Percentiles rank a stretch among this genome's conserved stretches.
These are phyloP conservation scores for Tachyglossus aculeatus DNA, from an alignment of 2,797 vertebrate genomes.

Conservation along the genomic window DNA sequence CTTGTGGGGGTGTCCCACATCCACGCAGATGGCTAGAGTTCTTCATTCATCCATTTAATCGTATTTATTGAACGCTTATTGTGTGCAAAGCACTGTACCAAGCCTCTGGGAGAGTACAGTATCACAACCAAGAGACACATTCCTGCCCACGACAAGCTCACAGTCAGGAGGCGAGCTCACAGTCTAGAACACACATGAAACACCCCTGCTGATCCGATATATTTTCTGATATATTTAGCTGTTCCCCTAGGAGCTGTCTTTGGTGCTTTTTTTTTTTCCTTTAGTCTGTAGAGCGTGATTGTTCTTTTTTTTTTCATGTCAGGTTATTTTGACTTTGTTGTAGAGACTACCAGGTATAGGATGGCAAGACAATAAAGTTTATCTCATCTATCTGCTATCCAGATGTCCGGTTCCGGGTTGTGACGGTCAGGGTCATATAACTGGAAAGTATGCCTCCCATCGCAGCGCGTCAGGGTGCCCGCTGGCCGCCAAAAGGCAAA, in stretches of 20 bases:
- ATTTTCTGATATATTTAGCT: background rate
- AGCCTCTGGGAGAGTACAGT: too few relatives aligned
- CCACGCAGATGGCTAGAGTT: too few relatives aligned
- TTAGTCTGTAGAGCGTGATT: background rate
- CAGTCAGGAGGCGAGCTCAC: too few relatives aligned
- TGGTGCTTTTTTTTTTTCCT: background rate
- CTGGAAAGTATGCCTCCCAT: slow-evolving; percentile 96
- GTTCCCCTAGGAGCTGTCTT: background rate
- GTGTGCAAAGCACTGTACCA: too few relatives aligned
- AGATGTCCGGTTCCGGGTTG: slow-evolving; percentile 98
- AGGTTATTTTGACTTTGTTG: slow-evolving; percentile 35
- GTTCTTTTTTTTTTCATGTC: slow-evolving; percentile 34
- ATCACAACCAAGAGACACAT: too few relatives aligned
- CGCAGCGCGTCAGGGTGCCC: slow-evolving; percentile 97
- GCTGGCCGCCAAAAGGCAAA: slow-evolving; percentile 95
- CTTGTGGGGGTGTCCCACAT: too few relatives aligned
- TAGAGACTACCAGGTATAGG: slow-evolving; percentile 26
- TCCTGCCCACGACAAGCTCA: too few relatives aligned
- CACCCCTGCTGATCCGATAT: too few relatives aligned
- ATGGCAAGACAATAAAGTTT: slow-evolving; percentile 50
- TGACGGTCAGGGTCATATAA: slow-evolving; percentile 97
- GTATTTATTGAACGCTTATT: too few relatives aligned
- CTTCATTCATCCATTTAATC: too few relatives aligned
- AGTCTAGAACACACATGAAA: too few relatives aligned
- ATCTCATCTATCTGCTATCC: slow-evolving; percentile 58